Percentiles rank a stretch among this genome's conserved stretches.
These are phyloP conservation scores for Mallotus villosus DNA, from an alignment of 2,797 vertebrate species.

Conservation along the genomic window DNA sequence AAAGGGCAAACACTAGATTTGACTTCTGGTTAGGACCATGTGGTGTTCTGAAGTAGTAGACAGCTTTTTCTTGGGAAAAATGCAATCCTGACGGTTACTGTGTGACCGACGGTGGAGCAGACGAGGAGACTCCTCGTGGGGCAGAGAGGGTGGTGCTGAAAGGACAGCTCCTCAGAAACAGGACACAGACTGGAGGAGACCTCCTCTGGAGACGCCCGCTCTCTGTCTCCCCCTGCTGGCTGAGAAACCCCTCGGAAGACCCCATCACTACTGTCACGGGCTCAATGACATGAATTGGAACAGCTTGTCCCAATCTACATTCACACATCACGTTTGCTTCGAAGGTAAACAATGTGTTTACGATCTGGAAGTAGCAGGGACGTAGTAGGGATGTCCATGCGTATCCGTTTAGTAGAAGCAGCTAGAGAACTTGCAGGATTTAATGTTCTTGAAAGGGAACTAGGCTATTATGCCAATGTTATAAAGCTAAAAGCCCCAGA, in stretches of 20 bases:
- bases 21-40: neutral
- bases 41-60: neutral
- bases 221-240: conserved; percentile 59
- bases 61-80: neutral
- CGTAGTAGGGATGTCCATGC: too few relatives aligned
- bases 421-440: neutral
- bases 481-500: neutral
- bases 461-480: neutral
- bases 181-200: neutral
- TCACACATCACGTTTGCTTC: neutral
- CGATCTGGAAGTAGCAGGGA: too few relatives aligned
- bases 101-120: neutral
- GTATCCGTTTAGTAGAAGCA: too few relatives aligned
- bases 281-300: neutral
- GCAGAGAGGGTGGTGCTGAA: conserved; percentile 70
- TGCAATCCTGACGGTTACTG: neutral
- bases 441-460: neutral
- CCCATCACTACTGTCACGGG: too few relatives aligned
- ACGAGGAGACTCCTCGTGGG: neutral
- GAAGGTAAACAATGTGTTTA: neutral
- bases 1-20: too few relatives aligned
- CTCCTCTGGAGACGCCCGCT: conserved; percentile 22
- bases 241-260: conserved; percentile 1
- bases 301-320: neutral
- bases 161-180: conserved; percentile 70